Evolutionary conservation across 1,140 invertebrate genomes (phyloP).

Genomic region (Bombus sylvicola): DNA sequence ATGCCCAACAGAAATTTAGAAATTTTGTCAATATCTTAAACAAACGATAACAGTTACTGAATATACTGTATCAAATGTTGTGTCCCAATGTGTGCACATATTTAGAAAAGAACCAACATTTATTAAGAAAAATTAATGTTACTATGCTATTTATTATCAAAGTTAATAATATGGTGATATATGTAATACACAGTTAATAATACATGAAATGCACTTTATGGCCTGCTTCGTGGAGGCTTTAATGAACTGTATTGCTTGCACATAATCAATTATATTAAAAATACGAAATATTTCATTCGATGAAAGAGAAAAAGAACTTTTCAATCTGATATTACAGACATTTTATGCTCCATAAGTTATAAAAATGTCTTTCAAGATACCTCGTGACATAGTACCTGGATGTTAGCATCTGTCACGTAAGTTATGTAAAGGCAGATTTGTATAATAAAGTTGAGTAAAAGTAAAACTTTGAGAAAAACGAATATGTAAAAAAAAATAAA

Average conservation of each 20-base stretch:
- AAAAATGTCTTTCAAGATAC: conserved; percentile 64
- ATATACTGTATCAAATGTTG: conserved; percentile 53
- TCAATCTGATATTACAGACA: conserved; percentile 31
- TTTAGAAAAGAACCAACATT: conserved; percentile 68
- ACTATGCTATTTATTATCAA: conserved; percentile 78
- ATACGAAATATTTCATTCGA: conserved; percentile 33
- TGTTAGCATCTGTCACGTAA: conserved; percentile 56
- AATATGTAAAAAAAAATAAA: conserved; percentile 55
- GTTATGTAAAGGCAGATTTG: conserved; percentile 45
- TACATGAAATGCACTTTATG: conserved; percentile 65
- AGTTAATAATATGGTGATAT: conserved; percentile 68
- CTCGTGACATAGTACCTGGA: conserved; percentile 58
- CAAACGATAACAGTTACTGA: conserved; percentile 81
- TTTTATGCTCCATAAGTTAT: conserved; percentile 40
- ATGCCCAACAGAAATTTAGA: conserved; percentile 73
- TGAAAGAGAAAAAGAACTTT: conserved; percentile 4
- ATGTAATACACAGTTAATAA: conserved; percentile 66
- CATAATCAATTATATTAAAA: conserved; percentile 64
- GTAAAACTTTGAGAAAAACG: conserved; percentile 42
- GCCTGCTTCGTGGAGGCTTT: conserved; percentile 68
- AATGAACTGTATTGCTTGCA: conserved; percentile 63
- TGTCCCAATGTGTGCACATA: conserved; percentile 65
- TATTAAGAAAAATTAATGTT: conserved; percentile 71
- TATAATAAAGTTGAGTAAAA: conserved; percentile 59
- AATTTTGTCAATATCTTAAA: conserved; percentile 80